Conservation (phyloP, 2,113 vertebrate species). For the Mandrillus leucophaeus region DNA sequence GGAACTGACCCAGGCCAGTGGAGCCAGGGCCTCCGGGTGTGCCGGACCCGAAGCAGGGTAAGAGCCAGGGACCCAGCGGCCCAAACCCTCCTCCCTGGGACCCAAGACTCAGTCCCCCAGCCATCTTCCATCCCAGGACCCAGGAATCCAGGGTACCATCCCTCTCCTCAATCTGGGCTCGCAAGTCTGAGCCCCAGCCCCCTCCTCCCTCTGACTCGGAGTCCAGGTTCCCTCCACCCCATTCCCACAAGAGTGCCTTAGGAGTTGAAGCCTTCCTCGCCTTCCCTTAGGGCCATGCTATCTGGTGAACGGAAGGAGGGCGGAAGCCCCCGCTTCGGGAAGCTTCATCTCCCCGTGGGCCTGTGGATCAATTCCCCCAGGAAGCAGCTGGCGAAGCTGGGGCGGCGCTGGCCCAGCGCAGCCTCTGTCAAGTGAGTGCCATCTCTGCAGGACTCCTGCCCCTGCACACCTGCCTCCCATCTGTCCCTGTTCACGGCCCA, state of each 20-base stretch:
- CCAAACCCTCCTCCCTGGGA: neutral
- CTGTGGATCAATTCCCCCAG: constrained; percentile 96
- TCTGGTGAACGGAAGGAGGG: constrained; percentile 92
- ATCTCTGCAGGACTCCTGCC: constrained; percentile 12
- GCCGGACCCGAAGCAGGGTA: constrained; percentile 69
- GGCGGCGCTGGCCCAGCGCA: constrained; percentile 93
- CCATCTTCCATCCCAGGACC: neutral
- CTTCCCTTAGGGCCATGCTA: constrained; percentile 74
- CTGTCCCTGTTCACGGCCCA: constrained; percentile 35
- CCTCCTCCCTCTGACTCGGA: neutral
- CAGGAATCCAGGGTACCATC: neutral
- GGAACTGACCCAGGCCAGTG: constrained; percentile 50
- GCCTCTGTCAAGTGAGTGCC: constrained; percentile 92
- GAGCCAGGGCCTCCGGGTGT: constrained; percentile 72
- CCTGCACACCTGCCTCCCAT: neutral
- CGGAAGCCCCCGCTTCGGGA: constrained; percentile 92
- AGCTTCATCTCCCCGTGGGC: constrained; percentile 94
- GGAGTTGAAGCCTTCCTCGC: neutral
- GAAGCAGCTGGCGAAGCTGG: constrained; percentile 94
- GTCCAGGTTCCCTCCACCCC: neutral
- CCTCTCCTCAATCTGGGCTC: neutral
- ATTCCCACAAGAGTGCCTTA: neutral
- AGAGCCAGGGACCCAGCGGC: neutral
- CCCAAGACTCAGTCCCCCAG: neutral
- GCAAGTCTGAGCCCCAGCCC: neutral